Evolutionary conservation across 2,113 vertebrate species (phyloP), one percentile per base, ranked within the genome.

Genomic region (Eurypyga helias): DNA sequence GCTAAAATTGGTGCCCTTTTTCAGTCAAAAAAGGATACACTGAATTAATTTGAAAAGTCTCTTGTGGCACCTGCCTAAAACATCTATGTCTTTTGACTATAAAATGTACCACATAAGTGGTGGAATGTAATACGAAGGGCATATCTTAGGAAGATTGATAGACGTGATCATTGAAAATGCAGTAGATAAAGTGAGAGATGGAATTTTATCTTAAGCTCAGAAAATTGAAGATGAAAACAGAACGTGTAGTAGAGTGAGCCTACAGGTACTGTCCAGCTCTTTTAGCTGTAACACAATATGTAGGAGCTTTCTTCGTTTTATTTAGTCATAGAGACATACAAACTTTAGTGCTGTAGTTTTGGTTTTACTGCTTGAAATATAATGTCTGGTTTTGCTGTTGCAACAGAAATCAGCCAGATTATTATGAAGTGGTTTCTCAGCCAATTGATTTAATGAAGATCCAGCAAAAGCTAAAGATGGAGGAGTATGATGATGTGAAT

Each of bases 381-480:
- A 93, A 90, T 93, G n/a, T 12, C 71, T 81, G 13, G 25, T 81
- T 96, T 90, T 96, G 52, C 80, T 83, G 72, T 93, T 95, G 46
- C 69, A 83, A 97, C 98, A 99, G 99, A 98, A 99, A 99, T 97
- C 99, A 99, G 71, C 99, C 99, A 26, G 99, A 99, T 96, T 99
- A 99, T 97, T 99, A 99, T 95, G 99, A 99, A 54, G 99, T 99
- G 81, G 99, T 99, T 96, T 99, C 99, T 80, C 99, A 99, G 97
- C 99, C 99, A 31, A 99, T 99, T 64, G 99, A 99, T 98, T 99
- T 99, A 98, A 99, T 99, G 99, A 99, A 99, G 97, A 99, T 99
- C 93, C 99, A 99, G 72, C 99, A 99, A 95, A 99, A 99, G 96
- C 97, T 99, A 71, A 99, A 99, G 98, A 99, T 99, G 99, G 99